These are phyloP conservation scores for Spodoptera litura DNA, from an alignment of 1,140 invertebrate species.

Conservation along the genomic window DNA sequence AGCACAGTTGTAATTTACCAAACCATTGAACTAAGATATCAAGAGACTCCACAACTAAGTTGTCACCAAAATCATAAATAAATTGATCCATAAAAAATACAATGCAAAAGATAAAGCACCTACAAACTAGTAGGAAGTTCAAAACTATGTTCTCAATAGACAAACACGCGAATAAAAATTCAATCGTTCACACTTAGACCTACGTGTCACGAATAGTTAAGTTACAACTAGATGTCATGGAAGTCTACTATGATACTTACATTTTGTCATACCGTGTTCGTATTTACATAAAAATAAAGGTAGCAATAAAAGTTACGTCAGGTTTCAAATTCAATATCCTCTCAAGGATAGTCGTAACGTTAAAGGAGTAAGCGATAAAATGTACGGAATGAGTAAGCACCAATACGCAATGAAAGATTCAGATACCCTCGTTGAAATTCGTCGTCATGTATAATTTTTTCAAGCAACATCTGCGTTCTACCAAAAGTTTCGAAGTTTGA, in stretches of 20 bases:
- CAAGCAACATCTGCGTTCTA: slow-evolving; percentile 7
- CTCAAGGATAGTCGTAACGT: slow-evolving; percentile 4
- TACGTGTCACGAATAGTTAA: slow-evolving; percentile 48
- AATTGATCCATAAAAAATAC: background rate
- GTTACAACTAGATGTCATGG: slow-evolving; percentile 48
- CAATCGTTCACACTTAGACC: slow-evolving; percentile 45
- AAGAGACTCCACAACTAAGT: too few relatives aligned
- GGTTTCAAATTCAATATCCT: slow-evolving; percentile 25
- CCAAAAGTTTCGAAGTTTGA: slow-evolving; percentile 37
- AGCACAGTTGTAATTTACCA: too few relatives aligned
- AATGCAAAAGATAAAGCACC: slow-evolving; percentile 13
- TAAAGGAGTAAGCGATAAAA: background rate
- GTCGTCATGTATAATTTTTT: background rate
- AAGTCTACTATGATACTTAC: slow-evolving; percentile 12
- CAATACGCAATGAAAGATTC: too few relatives aligned
- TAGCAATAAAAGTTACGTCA: slow-evolving; percentile 4
- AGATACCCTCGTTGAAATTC: background rate
- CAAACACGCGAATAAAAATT: slow-evolving; percentile 49
- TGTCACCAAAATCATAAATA: background rate
- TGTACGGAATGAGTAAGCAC: background rate
- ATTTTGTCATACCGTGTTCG: slow-evolving; percentile 13
- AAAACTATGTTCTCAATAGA: slow-evolving; percentile 40
- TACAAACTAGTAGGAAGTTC: background rate
- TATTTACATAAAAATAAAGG: slow-evolving; percentile 41
- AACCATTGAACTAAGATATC: too few relatives aligned